These are phyloP conservation scores for Homarus americanus DNA, from an alignment of 1,140 invertebrate genomes.

Conservation along the genomic window DNA sequence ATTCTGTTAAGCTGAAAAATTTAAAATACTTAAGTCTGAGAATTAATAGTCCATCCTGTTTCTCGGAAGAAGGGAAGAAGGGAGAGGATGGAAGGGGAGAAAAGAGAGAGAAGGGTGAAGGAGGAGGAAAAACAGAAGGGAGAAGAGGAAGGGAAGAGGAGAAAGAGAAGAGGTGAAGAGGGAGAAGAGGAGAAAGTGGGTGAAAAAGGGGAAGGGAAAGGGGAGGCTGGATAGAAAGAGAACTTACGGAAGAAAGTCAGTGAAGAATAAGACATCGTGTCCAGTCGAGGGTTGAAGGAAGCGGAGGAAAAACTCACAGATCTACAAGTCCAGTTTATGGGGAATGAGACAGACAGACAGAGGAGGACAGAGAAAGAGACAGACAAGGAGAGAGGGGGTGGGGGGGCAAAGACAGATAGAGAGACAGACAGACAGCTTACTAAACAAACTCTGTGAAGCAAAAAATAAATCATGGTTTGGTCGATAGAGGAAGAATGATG, in stretches of 20 bases:
- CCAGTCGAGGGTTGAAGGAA: too few relatives aligned
- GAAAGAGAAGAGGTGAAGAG: background rate
- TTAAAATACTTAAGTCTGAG: too few relatives aligned
- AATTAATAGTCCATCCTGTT: too few relatives aligned
- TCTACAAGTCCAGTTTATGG: background rate
- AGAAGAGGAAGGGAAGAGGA: background rate
- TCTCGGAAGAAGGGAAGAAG: background rate
- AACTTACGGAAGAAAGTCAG: conserved; percentile 6
- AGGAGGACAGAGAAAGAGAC: background rate
- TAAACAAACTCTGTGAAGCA: too few relatives aligned
- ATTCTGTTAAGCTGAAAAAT: too few relatives aligned
- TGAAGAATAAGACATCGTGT: too few relatives aligned
- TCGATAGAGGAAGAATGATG: too few relatives aligned
- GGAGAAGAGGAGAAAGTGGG: background rate
- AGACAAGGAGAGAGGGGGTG: background rate
- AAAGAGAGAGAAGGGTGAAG: too few relatives aligned
- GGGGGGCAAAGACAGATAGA: background rate
- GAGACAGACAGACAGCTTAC: background rate
- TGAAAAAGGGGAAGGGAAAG: background rate
- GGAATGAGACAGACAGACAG: background rate
- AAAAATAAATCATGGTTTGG: too few relatives aligned
- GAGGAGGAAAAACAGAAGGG: too few relatives aligned
- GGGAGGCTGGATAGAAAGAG: background rate
- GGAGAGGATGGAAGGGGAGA: background rate
- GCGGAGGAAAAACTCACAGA: background rate